Base-by-base conservation (phyloP, 1,140 invertebrate species). In the Trichomalopsis sarcophagae region DNA sequence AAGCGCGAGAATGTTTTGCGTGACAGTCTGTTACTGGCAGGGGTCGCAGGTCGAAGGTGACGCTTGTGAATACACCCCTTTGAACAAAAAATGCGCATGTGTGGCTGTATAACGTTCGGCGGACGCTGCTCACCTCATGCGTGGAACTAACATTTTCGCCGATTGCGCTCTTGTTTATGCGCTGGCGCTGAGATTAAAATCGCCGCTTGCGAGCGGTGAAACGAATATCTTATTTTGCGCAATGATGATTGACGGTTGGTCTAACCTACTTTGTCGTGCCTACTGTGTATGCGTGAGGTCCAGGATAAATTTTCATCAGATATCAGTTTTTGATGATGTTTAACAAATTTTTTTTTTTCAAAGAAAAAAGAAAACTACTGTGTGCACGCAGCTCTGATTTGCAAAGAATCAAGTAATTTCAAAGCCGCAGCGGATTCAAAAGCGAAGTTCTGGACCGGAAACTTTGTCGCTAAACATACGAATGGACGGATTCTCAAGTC, bases 1-100 rank as follows among this genome's bases (percentile, higher is more conserved):
- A 50, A 73, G 44, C 23, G 40, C 30, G 40, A 21, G 17, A 76
- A 82, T 82, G 50, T 82, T 82, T 82, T 82, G 81, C 73, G 33
- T 76, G 50, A 75, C 50, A 81, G 44, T 82, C 47, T 75, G 50
- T 82, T 75, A 30, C 50, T 21, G 79, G 36, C 62, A 80, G 14
- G 17, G 33, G 36, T 23, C 10, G 50, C n/a, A 33, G 55, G n/a
- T 47, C 21, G 36, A 36, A 66, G 55, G 77, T 79, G 27, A 3
- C 9, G 40, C 21, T 55, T 44, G 55, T 36, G 23, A 77, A 47
- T n/a, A 50, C 14, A 14, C 21, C 75, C 23, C 75, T 77, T 77
- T 77, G 44, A 77, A 73, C 69, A 1, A 6, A 11, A 0, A 1
- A 14, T n/a, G 23, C 69, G 68, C 13, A 11, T 21, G 33, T 23